Conservation (phyloP, 2,888 invertebrate genomes). For the Chalcis sispes region DNA sequence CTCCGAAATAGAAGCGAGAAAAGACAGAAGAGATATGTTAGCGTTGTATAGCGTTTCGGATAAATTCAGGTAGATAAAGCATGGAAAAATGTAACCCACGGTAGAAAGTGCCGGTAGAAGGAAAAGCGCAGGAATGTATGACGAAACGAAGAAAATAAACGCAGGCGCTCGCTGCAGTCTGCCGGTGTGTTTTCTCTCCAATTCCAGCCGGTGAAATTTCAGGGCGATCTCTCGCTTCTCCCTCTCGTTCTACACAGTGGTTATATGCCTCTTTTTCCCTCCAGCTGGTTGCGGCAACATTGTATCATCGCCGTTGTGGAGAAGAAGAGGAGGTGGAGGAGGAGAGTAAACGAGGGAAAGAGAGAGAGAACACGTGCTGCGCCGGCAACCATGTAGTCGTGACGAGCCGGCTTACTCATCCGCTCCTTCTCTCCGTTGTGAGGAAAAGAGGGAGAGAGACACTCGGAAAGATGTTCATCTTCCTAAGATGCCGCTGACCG, state of each 20-base stretch:
- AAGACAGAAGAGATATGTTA: too few relatives aligned
- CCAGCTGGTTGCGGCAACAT: too few relatives aligned
- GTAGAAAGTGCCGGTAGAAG: too few relatives aligned
- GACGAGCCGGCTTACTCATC: background rate
- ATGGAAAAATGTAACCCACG: too few relatives aligned
- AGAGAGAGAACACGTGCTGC: constrained; percentile 55
- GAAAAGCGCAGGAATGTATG: constrained; percentile 4
- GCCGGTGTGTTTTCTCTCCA: background rate
- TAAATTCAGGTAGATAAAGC: too few relatives aligned
- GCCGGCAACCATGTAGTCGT: constrained; percentile 42
- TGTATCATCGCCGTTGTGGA: too few relatives aligned
- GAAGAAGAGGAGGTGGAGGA: too few relatives aligned
- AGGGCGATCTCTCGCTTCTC: background rate
- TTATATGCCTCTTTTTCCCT: background rate
- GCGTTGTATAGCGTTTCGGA: too few relatives aligned
- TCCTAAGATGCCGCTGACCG: too few relatives aligned
- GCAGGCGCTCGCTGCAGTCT: background rate
- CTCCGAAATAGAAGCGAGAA: too few relatives aligned
- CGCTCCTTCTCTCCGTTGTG: too few relatives aligned
- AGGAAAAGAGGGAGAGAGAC: background rate
- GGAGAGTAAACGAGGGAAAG: constrained; percentile 43
- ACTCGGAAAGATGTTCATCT: too few relatives aligned
- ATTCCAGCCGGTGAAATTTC: background rate
- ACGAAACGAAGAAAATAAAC: constrained; percentile 56
- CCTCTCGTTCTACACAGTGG: background rate